phyloP scores from a whole-genome alignment of 1,140 invertebrate species.

The Solenopsis fugax region DNA sequence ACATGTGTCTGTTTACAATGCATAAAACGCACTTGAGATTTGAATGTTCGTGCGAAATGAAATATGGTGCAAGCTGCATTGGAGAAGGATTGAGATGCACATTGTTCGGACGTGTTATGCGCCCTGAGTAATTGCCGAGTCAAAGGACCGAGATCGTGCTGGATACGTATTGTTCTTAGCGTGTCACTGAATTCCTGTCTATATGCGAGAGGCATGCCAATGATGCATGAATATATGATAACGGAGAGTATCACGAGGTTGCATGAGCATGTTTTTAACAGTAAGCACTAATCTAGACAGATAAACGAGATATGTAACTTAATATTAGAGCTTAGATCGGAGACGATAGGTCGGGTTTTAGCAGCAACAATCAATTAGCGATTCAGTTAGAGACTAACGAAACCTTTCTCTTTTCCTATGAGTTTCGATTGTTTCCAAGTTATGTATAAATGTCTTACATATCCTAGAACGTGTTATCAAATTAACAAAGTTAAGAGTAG shows the following conservation, averaged over 20 bases:
- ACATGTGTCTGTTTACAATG: conserved; percentile 71
- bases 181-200: conserved; percentile 65
- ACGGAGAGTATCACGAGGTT: conserved; percentile 71
- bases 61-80: conserved; percentile 75
- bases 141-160: conserved; percentile 52
- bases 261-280: conserved; percentile 78
- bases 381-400: conserved; percentile 19
- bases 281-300: conserved; percentile 75
- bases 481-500: not conserved
- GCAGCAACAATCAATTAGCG: not conserved
- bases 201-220: conserved; percentile 73
- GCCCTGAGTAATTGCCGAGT: conserved; percentile 70
- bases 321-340: conserved; percentile 55
- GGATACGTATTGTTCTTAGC: conserved; percentile 67
- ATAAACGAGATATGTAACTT: conserved; percentile 63
- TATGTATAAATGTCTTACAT: not conserved
- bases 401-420: not conserved
- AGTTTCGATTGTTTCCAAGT: conserved; percentile 4
- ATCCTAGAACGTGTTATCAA: not conserved
- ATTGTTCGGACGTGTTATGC: conserved; percentile 74
- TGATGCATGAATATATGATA: conserved; percentile 78
- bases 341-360: conserved; percentile 14
- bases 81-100: conserved; percentile 74
- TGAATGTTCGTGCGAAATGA: conserved; percentile 75
- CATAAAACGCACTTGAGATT: conserved; percentile 70